Evolutionary conservation across 2,113 vertebrate species (phyloP).

Genomic region (Mesitornis unicolor): DNA sequence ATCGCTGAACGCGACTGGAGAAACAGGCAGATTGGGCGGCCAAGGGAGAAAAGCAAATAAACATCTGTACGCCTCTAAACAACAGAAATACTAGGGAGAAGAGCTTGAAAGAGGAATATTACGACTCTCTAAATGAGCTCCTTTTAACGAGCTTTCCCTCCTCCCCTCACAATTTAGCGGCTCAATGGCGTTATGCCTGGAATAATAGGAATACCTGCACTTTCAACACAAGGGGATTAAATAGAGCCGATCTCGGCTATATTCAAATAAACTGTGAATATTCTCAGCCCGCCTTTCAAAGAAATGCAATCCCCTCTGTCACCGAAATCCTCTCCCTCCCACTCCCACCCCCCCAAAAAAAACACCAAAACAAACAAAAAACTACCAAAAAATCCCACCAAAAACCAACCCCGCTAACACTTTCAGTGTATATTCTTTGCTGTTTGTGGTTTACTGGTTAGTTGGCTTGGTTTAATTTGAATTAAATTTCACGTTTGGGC

Average conservation of each 20-base stretch:
- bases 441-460: not conserved
- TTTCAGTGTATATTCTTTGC: not conserved
- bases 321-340: too few species aligned
- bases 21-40: not conserved
- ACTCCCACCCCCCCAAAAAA: rapidly evolving
- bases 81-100: not conserved
- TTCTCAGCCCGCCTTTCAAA: not conserved
- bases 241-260: not conserved
- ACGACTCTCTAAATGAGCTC: not conserved
- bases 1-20: not conserved
- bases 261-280: not conserved
- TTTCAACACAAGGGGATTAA: slow-evolving; percentile 22
- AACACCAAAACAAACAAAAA: not conserved
- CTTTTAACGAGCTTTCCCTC: not conserved
- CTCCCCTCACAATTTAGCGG: not conserved
- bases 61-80: not conserved
- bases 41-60: not conserved
- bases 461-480: not conserved
- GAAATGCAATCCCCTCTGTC: not conserved
- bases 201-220: slow-evolving; percentile 28
- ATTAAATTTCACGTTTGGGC: not conserved
- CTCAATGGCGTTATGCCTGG: not conserved
- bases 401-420: not conserved
- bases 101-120: not conserved
- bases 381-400: too few species aligned